Evolutionary conservation across 2,797 vertebrate species (phyloP), one percentile per base, ranked within the genome.

Genomic region (Neoniphon sammara): DNA sequence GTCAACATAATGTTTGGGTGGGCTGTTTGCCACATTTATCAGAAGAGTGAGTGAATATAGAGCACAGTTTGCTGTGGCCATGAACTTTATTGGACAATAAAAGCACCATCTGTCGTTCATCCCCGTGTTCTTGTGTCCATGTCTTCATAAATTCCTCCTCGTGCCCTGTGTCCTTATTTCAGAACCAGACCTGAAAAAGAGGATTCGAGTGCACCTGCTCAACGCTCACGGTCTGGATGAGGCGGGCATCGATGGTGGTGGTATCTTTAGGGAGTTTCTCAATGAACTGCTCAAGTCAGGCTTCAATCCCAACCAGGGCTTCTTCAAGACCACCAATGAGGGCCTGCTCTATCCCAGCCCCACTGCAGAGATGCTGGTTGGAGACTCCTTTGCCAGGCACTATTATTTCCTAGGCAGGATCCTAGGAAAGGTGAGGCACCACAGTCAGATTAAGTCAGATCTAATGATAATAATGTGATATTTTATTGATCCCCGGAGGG

Each of bases 391-490:
- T 0, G 95, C 97, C 3, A 94, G 97, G 46, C 98, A 99, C 90
- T 98, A 99, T 91, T 99, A 98, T 90, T 99, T 99, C 85, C 93
- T 99, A 61, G 98, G 98, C 84, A 94, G 97, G 80, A 98, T 99
- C 91, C 95, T 99, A 1, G 98, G 98, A 83, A 99, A 99, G 96
- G 98, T 99, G 91, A 94, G 88, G 25, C 9, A 31, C 1, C 2
- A 31, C 39, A 50, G 17, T 56, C 4, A 39, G 18, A 59, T n/a
- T 20, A 42, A 20, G 31, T 39, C 10, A 62, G 50, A 31, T n/a
- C 4, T 10, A 7, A 12, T 60, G 12, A 12, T 42, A 14, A 42
- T 12, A 42, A 42, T 44, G 14, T 15, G 42, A 44, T 44, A 15
- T 14, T 44, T 3, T 44, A 44, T 44, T 44, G 12, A 44, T 15